phyloP scores from a whole-genome alignment of 2,888 invertebrate species.

The Schizotus pectinicornis region DNA sequence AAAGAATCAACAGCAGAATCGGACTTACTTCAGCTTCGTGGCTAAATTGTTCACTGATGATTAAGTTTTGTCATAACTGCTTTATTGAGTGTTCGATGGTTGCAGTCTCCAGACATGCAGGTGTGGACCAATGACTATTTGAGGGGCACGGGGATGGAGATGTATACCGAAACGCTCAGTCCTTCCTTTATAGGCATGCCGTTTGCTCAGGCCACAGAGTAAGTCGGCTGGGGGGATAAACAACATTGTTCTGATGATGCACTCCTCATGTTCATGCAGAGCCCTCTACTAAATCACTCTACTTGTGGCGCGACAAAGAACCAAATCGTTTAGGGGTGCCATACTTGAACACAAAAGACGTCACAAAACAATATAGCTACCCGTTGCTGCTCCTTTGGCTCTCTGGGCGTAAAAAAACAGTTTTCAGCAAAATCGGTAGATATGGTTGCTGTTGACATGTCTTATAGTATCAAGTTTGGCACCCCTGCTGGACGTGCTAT shows the following conservation, averaged over 20 bases:
- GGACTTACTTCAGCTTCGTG: conserved; percentile 7
- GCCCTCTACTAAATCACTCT: conserved; percentile 32
- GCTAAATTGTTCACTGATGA: background rate
- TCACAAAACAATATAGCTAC: no score
- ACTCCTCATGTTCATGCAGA: conserved; percentile 46
- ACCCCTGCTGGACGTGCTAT: no score
- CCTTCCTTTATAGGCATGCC: conserved; percentile 98
- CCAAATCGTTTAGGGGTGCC: no score
- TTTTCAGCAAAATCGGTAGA: no score
- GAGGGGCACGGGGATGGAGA: conserved; percentile 99
- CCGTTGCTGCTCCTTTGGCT: no score
- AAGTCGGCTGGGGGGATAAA: conserved; percentile 67
- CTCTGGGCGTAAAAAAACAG: no score
- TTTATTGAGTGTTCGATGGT: conserved; percentile 43
- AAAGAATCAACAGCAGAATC: conserved; percentile 36
- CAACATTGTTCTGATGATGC: conserved; percentile 27
- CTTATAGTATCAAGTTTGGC: no score
- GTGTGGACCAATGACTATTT: conserved; percentile 99
- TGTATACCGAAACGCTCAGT: conserved; percentile 99
- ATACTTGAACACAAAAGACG: no score
- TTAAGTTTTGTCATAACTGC: conserved; percentile 16
- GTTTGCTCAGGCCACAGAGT: conserved; percentile 98
- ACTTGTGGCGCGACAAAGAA: background rate
- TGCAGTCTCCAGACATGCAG: conserved; percentile 94
- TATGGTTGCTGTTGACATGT: no score